Evolutionary conservation across 2,113 vertebrate species (phyloP).

Genomic region (Brienomyrus longianalis): DNA sequence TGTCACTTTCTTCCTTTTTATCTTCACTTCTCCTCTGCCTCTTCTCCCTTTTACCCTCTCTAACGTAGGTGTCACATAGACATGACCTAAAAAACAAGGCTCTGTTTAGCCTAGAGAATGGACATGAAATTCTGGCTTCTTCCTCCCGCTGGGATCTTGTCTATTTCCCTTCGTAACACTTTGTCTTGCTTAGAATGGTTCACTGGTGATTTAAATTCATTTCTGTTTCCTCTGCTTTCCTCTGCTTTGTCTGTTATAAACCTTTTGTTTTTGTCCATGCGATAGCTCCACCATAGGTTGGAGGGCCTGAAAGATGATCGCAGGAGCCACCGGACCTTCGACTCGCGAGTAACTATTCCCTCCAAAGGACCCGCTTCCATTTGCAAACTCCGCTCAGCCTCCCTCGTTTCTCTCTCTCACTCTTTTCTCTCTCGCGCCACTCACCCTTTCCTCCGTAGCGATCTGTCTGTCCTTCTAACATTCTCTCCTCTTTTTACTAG

Average conservation of each 20-base stretch:
- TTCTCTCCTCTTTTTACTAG: conserved; percentile 13
- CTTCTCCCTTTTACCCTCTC: neutral
- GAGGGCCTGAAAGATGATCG: conserved; percentile 89
- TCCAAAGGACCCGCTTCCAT: conserved; percentile 80
- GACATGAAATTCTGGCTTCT: neutral
- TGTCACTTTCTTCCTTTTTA: neutral
- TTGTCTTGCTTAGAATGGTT: conserved; percentile 20
- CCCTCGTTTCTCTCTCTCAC: conserved; percentile 71
- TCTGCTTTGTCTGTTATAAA: conserved; percentile 77
- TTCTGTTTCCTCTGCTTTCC: conserved; percentile 31
- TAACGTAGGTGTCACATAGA: neutral
- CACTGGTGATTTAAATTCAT: conserved; percentile 23
- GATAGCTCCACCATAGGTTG: conserved; percentile 86
- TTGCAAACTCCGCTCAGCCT: conserved; percentile 78
- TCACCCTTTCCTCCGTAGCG: conserved; percentile 15
- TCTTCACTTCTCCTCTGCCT: neutral
- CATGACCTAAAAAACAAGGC: neutral
- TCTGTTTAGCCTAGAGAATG: neutral
- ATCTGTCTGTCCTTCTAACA: conserved; percentile 22
- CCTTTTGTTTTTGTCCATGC: conserved; percentile 78
- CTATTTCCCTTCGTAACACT: conserved; percentile 3
- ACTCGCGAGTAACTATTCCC: conserved; percentile 84
- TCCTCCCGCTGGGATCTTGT: neutral
- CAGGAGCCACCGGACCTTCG: conserved; percentile 80
- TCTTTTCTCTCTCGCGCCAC: neutral